Evolutionary conservation across 2,113 vertebrate species (phyloP).

Genomic region (Centropus unirufus): DNA sequence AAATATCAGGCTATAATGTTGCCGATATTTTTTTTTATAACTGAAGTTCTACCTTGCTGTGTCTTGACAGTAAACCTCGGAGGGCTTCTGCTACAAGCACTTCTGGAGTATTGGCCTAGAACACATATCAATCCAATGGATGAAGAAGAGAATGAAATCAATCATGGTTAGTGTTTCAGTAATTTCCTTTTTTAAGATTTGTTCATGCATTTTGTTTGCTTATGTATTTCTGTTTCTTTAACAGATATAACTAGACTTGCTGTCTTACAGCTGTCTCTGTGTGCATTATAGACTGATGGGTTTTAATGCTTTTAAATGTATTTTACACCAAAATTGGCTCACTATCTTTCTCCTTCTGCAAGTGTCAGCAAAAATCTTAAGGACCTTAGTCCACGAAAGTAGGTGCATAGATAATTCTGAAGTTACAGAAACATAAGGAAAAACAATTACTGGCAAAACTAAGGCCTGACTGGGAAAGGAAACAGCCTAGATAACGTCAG

Average conservation of each 20-base stretch:
- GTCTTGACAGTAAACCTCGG: conserved; percentile 90
- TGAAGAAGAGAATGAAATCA: conserved; percentile 97
- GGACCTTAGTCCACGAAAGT: neutral
- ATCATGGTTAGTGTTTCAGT: conserved; percentile 80
- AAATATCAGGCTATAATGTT: neutral
- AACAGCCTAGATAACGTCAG: neutral
- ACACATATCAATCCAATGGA: conserved; percentile 97
- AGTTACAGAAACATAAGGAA: neutral
- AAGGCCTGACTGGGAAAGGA: neutral
- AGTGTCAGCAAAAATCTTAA: neutral
- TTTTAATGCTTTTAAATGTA: neutral
- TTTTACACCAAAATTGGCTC: neutral
- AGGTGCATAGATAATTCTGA: neutral
- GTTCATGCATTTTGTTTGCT: neutral
- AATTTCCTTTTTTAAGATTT: neutral
- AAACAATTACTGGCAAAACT: neutral
- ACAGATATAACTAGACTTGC: neutral
- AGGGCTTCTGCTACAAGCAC: conserved; percentile 93
- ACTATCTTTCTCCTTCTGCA: neutral
- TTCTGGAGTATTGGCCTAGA: conserved; percentile 97
- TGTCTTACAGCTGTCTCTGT: neutral
- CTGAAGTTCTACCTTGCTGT: neutral
- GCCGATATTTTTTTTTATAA: accelerated
- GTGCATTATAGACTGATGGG: accelerated
- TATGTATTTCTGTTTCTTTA: neutral